Evolutionary conservation across 2,113 vertebrate genomes (phyloP).

Genomic region (Oreotrochilus melanogaster): DNA sequence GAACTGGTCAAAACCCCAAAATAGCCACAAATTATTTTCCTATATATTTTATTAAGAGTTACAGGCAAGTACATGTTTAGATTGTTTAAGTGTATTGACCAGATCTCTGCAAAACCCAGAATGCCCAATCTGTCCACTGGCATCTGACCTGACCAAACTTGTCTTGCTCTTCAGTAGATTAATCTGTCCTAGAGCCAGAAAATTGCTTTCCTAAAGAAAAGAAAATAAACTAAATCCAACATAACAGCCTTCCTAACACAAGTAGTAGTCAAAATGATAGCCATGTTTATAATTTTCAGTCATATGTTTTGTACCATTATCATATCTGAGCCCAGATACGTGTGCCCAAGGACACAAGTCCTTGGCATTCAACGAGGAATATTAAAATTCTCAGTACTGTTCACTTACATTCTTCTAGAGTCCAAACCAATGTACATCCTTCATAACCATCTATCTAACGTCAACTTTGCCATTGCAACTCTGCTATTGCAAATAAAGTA

Average conservation of each 20-base stretch:
- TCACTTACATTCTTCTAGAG: not conserved
- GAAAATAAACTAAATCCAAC: not conserved
- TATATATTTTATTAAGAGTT: not conserved
- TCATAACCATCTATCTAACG: not conserved
- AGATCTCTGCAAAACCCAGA: not conserved
- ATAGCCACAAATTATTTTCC: not conserved
- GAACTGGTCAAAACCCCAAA: not conserved
- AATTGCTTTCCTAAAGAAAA: not conserved
- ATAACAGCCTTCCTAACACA: not conserved
- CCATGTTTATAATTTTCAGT: not conserved
- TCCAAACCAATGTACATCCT: not conserved
- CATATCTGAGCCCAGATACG: not conserved
- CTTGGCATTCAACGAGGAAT: not conserved
- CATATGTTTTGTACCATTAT: not conserved
- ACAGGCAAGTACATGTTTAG: not conserved
- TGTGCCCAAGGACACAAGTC: not conserved
- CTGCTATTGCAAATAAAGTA: not conserved
- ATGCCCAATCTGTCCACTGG: not conserved
- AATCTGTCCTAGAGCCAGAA: not conserved
- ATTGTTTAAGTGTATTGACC: not conserved
- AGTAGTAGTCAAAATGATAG: not conserved
- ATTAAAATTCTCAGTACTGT: not conserved
- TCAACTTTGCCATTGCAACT: rapidly evolving
- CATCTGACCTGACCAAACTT: not conserved
- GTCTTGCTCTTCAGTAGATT: not conserved